Evolutionary conservation across 2,888 invertebrate species (phyloP), one percentile per base, ranked within the genome.

Genomic region (Hoplodrina blanda): DNA sequence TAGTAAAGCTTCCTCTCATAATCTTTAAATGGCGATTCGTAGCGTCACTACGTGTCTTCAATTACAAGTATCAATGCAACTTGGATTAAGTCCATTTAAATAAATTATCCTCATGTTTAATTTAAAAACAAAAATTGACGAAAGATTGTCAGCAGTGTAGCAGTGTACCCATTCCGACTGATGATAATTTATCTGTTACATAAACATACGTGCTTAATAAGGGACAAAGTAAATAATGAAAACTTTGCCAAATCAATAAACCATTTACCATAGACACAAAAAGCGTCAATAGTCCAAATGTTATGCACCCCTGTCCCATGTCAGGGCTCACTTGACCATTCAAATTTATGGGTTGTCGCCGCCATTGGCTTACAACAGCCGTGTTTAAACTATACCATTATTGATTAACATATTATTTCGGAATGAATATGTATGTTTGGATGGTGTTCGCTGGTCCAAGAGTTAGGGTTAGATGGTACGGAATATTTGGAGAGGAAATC

Each of bases 271-370:
- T 53, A 15, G 46, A 11, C 20, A 19, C 52, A 37, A 73, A 69
- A 56, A 65, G 30, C 20, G 17, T 10, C 17, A 53, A 69, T 57
- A 62, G 37, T 46, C 61, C 69, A 19, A 57, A 67, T 69, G 93
- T 93, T 91, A 55, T 25, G 75, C 25, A 86, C 82, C 88, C 85
- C 92, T 90, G 83, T 15, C 73, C 76, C 66, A 85, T 87, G 92
- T 91, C 89, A 89, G 85, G 89, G 89, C 89, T 91, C 92, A 93
- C 93, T 94, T 94, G 94, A 91, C 94, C 94, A 92, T 93, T 93
- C 90, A 93, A 93, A 94, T 93, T 93, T 93, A 94, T 93, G 92
- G 89, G 88, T 90, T 91, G 92, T 93, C 93, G 89, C 77, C 90
- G 86, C 88, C 92, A 89, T 67, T 56, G 73, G 71, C 84, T 85